Evolutionary conservation across 2,113 vertebrate genomes (phyloP).

Genomic region (Colinus virginianus): DNA sequence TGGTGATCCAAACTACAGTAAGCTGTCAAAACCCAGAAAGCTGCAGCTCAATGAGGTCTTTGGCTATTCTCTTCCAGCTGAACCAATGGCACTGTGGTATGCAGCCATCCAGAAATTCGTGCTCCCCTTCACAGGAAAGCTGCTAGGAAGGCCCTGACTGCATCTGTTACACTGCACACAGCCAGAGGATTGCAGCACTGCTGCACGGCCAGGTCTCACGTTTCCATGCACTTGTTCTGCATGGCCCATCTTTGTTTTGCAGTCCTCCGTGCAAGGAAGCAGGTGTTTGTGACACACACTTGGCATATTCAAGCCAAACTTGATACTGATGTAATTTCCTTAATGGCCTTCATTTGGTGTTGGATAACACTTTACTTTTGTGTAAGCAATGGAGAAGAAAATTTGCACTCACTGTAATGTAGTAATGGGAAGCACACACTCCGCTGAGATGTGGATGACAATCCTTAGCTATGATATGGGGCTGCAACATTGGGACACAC

Average conservation of each 20-base stretch:
- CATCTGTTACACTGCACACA: background rate
- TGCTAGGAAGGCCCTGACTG: background rate
- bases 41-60: background rate
- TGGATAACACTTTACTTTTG: background rate
- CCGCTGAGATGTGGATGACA: background rate
- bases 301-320: background rate
- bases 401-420: background rate
- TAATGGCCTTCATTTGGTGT: constrained; percentile 33
- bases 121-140: background rate
- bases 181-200: fast-evolving
- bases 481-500: background rate
- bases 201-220: fast-evolving
- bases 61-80: background rate
- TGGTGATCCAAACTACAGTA: background rate
- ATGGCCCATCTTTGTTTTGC: background rate
- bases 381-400: background rate
- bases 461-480: background rate
- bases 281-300: background rate
- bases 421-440: background rate
- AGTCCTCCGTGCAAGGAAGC: background rate
- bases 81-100: background rate
- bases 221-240: background rate
- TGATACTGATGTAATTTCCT: constrained; percentile 11
- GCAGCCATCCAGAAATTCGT: fast-evolving
- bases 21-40: background rate